Conservation (phyloP, 2,888 invertebrate species). For the Melanostoma mellinum region DNA sequence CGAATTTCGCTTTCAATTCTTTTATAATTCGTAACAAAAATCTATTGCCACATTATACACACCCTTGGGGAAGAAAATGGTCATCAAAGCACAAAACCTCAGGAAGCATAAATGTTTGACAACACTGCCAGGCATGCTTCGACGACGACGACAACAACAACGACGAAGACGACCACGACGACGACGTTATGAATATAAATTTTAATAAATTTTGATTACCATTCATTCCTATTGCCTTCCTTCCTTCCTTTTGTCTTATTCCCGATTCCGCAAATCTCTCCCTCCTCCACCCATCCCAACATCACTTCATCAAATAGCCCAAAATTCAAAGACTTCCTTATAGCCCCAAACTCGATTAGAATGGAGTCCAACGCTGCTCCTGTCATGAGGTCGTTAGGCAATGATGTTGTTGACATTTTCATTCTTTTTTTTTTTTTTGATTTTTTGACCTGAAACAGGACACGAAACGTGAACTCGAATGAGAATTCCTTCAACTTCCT, state of each 20-base stretch:
- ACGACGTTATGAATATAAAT: constrained; percentile 52
- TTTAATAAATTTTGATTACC: constrained; percentile 40
- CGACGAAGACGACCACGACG: no score
- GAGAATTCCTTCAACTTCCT: constrained; percentile 23
- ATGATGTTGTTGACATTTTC: constrained; percentile 27
- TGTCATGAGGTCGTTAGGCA: constrained; percentile 4
- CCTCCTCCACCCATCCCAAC: not conserved
- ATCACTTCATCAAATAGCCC: constrained; percentile 6
- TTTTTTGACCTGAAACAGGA: constrained; percentile 46
- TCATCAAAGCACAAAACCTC: no score
- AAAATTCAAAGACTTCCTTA: not conserved
- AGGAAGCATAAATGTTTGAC: no score
- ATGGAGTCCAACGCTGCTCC: constrained; percentile 10
- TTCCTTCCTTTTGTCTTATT: not conserved
- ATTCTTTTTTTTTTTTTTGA: constrained; percentile 1
- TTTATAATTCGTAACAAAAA: no score
- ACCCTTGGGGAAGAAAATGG: no score
- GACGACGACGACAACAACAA: no score
- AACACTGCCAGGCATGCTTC: no score
- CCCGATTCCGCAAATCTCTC: not conserved
- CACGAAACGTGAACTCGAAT: constrained; percentile 30
- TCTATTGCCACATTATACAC: no score
- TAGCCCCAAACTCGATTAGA: constrained; percentile 23
- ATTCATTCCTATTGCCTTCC: constrained; percentile 13
- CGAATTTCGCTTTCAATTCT: no score